These are phyloP conservation scores for Agrotis ipsilon DNA, from an alignment of 2,888 invertebrate genomes.

Conservation along the genomic window DNA sequence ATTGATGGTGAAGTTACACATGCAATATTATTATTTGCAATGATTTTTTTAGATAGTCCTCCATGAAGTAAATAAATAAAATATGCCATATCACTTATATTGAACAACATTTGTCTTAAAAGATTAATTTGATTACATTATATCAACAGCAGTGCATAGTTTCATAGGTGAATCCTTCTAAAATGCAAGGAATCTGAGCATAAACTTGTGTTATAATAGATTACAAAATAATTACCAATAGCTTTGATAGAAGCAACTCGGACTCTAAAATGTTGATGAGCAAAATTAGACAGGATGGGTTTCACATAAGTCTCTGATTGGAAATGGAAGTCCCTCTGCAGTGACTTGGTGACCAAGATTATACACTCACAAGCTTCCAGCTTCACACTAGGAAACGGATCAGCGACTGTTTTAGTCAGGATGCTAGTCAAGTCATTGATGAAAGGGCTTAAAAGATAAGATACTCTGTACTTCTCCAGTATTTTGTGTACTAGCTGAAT, in stretches of 20 bases:
- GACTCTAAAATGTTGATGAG: conserved; percentile 96
- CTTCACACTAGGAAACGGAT: conserved; percentile 96
- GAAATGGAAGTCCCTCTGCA: conserved; percentile 94
- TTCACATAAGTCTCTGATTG: conserved; percentile 94
- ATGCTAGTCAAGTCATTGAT: conserved; percentile 95
- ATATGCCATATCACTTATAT: not conserved
- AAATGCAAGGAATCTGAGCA: not conserved
- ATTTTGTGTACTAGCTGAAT: conserved; percentile 93
- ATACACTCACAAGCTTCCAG: conserved; percentile 94
- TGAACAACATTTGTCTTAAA: not conserved
- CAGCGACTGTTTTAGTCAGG: conserved; percentile 93
- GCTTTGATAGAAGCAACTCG: conserved; percentile 94
- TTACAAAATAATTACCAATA: conserved; percentile 89
- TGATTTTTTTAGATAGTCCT: no score
- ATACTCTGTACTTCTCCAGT: conserved; percentile 92
- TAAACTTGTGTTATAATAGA: not conserved
- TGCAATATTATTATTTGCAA: no score
- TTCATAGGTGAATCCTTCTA: not conserved
- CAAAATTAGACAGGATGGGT: conserved; percentile 93
- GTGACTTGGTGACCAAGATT: conserved; percentile 91
- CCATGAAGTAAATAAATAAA: no score
- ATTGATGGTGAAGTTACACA: not conserved
- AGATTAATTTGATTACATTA: no score
- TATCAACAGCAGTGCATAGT: not conserved
- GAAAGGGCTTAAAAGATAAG: conserved; percentile 92